These are phyloP conservation scores for Heterodera carotae DNA, from an alignment of 1,140 invertebrate genomes.

Conservation along the genomic window DNA sequence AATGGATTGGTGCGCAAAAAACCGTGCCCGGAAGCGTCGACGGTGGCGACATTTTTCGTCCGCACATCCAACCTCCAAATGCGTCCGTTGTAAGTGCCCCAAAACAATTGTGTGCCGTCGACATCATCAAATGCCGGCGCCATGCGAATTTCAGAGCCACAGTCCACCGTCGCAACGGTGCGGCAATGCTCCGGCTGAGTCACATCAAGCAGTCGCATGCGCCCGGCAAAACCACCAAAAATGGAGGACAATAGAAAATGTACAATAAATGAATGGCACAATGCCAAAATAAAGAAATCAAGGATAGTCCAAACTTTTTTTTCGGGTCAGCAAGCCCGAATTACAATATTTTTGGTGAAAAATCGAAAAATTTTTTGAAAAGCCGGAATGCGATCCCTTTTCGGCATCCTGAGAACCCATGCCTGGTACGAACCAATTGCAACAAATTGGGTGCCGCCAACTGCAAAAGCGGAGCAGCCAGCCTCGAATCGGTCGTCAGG, in stretches of 20 bases:
- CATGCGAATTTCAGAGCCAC: slow-evolving; percentile 29
- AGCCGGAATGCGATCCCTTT: no score
- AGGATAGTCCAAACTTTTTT: no score
- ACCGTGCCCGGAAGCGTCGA: slow-evolving; percentile 1
- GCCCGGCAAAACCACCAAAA: slow-evolving; percentile 32
- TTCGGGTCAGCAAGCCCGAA: no score
- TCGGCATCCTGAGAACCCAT: no score
- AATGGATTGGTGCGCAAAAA: slow-evolving; percentile 22
- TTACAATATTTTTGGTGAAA: no score
- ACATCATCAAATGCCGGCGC: slow-evolving; percentile 21
- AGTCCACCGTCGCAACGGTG: background rate
- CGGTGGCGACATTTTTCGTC: no score
- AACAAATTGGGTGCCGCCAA: slow-evolving; percentile 8
- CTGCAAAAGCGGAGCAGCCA: background rate
- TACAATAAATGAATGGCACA: no score
- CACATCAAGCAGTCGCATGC: slow-evolving; percentile 20
- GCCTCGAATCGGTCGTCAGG: slow-evolving; percentile 18
- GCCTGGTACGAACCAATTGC: no score
- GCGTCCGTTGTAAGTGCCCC: slow-evolving; percentile 23
- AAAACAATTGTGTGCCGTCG: background rate
- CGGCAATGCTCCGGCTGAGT: background rate
- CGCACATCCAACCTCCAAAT: slow-evolving; percentile 13
- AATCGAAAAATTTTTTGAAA: no score
- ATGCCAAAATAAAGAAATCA: no score
- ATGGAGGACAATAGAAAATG: no score